Conservation (phyloP, 1,140 invertebrate species). For the Bombus superbus region DNA sequence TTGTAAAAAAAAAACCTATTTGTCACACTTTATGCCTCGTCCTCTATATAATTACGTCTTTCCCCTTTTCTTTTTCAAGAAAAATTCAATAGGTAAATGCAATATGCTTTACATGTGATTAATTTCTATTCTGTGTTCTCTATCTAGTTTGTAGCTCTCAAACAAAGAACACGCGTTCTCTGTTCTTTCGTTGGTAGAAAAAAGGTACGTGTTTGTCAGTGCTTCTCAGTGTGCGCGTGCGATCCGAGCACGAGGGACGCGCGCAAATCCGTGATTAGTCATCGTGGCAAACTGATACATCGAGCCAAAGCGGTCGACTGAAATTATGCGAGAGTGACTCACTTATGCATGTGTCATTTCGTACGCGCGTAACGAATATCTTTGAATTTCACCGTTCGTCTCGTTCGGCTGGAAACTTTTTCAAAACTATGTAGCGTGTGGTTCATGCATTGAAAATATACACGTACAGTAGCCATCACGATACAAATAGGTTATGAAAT, state of each 20-base stretch:
- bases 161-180: not conserved
- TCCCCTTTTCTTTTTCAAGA: too few species aligned
- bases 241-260: not conserved
- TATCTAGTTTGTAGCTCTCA: not conserved
- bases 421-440: not conserved
- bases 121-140: too few species aligned
- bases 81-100: too few species aligned
- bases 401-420: not conserved
- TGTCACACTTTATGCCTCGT: too few species aligned
- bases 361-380: not conserved
- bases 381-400: not conserved
- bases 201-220: constrained; percentile 33
- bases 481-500: not conserved
- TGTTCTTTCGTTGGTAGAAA: not conserved
- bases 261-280: constrained; percentile 59
- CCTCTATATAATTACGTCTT: too few species aligned
- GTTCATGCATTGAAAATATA: not conserved
- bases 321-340: constrained; percentile 63
- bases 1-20: too few species aligned
- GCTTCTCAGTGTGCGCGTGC: not conserved
- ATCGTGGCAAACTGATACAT: constrained; percentile 57
- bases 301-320: constrained; percentile 49
- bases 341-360: constrained; percentile 4
- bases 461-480: not conserved
- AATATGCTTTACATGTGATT: too few species aligned